Evolutionary conservation across 2,797 vertebrate genomes (phyloP).

Genomic region (Taenioides sp.): DNA sequence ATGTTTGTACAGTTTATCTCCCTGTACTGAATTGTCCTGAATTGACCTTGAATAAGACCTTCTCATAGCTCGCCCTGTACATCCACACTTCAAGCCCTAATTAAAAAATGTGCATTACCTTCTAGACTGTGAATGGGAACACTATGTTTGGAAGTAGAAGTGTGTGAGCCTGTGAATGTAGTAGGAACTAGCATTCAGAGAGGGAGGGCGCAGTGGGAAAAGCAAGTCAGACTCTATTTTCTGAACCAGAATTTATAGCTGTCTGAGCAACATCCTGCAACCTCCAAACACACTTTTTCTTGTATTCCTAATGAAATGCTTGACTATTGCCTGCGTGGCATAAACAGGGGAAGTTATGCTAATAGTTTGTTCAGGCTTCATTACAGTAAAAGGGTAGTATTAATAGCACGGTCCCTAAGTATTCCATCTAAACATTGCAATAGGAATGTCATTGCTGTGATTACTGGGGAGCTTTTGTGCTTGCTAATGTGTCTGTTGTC

Average conservation of each 20-base stretch:
- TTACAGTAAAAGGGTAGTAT: neutral
- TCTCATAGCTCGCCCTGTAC: slow-evolving; percentile 33
- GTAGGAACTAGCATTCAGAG: slow-evolving; percentile 17
- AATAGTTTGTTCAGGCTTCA: slow-evolving; percentile 5
- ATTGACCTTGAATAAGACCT: neutral
- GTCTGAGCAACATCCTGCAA: neutral
- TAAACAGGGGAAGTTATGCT: neutral
- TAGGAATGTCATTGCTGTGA: slow-evolving; percentile 2
- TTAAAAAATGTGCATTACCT: slow-evolving; percentile 61
- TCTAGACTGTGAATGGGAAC: slow-evolving; percentile 38
- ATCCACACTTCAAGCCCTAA: slow-evolving; percentile 45
- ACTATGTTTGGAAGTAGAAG: slow-evolving; percentile 29
- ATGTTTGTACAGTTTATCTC: neutral
- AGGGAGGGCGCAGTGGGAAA: slow-evolving; percentile 12
- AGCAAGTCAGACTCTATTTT: slow-evolving; percentile 17
- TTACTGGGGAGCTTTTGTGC: neutral
- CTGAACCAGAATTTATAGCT: slow-evolving; percentile 34
- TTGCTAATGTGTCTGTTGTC: slow-evolving; percentile 8
- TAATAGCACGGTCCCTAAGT: neutral
- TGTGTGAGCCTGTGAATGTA: slow-evolving; percentile 16
- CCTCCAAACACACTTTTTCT: neutral
- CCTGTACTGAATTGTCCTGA: neutral
- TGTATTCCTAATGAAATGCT: slow-evolving; percentile 3
- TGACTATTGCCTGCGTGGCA: neutral
- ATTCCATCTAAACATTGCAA: slow-evolving; percentile 6